phyloP scores from a whole-genome alignment of 2,113 vertebrate genomes.

The Brachypodius melanocephalos region DNA sequence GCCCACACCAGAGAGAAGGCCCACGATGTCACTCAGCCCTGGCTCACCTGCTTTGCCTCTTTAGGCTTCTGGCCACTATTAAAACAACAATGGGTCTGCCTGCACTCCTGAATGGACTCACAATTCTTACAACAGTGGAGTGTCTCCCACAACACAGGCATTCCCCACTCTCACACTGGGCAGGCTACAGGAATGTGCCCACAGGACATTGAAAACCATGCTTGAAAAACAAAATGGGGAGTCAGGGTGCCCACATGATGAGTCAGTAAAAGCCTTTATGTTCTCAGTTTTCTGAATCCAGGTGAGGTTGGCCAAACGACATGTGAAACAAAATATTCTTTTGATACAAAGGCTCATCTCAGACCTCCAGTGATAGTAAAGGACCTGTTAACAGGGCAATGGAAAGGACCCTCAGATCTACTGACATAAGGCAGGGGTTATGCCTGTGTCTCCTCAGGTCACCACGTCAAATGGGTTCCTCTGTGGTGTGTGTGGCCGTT shows the following conservation, averaged over 20 bases:
- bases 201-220: not conserved
- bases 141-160: not conserved
- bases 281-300: accelerated
- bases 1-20: no score
- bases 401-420: not conserved
- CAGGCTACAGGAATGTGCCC: not conserved
- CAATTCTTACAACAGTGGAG: no score
- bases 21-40: not conserved
- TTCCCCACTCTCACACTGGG: not conserved
- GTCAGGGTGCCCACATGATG: no score
- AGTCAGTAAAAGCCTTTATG: no score
- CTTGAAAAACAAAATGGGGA: not conserved
- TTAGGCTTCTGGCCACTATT: not conserved
- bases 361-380: not conserved
- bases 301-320: not conserved
- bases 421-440: not conserved
- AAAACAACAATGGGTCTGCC: no score
- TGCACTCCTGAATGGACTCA: accelerated
- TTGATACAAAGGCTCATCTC: accelerated
- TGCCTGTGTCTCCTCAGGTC: not conserved
- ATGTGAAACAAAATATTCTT: not conserved
- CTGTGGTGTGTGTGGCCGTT: accelerated
- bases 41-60: not conserved
- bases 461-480: not conserved
- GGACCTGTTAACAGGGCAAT: not conserved